phyloP scores from a whole-genome alignment of 92 coral and sea anemone genomes.

The Porites cylindrica region DNA sequence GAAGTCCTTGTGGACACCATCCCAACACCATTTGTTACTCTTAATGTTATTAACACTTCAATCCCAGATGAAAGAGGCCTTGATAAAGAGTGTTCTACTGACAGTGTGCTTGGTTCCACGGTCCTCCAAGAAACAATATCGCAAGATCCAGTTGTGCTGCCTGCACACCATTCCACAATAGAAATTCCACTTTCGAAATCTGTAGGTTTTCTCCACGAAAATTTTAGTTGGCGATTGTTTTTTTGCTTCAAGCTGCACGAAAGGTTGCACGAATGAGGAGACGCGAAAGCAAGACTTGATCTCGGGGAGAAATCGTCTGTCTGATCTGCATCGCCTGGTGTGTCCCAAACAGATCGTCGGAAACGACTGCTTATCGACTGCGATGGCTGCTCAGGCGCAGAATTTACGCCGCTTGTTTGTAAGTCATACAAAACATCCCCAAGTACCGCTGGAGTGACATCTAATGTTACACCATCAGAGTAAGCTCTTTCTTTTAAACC shows the following conservation, averaged over 20 bases:
- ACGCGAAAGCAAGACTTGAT: neutral
- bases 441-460: slow-evolving; percentile 75
- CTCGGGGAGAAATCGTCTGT: slow-evolving; percentile 5
- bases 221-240: slow-evolving; percentile 42
- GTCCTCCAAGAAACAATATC: slow-evolving; percentile 68
- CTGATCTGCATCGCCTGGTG: slow-evolving; percentile 21
- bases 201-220: slow-evolving; percentile 67
- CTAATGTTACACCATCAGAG: slow-evolving; percentile 88
- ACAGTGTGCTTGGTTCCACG: slow-evolving; percentile 29
- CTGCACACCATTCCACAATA: slow-evolving; percentile 74
- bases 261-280: slow-evolving; percentile 9
- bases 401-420: slow-evolving; percentile 18
- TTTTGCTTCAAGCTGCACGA: slow-evolving; percentile 49
- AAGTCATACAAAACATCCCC: slow-evolving; percentile 45
- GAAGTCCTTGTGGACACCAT: slow-evolving; percentile 65
- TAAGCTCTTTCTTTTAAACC: slow-evolving; percentile 77
- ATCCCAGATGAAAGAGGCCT: slow-evolving; percentile 81
- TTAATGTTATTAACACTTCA: slow-evolving; percentile 61
- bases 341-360: slow-evolving; percentile 42
- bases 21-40: slow-evolving; percentile 87
- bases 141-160: slow-evolving; percentile 54
- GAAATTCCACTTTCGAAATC: slow-evolving; percentile 83
- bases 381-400: neutral
- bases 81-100: slow-evolving; percentile 39
- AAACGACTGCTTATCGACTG: neutral